Evolutionary conservation across 2,888 invertebrate genomes (phyloP), one percentile per base, ranked within the genome.

Genomic region (Gandaritis pyraliata): DNA sequence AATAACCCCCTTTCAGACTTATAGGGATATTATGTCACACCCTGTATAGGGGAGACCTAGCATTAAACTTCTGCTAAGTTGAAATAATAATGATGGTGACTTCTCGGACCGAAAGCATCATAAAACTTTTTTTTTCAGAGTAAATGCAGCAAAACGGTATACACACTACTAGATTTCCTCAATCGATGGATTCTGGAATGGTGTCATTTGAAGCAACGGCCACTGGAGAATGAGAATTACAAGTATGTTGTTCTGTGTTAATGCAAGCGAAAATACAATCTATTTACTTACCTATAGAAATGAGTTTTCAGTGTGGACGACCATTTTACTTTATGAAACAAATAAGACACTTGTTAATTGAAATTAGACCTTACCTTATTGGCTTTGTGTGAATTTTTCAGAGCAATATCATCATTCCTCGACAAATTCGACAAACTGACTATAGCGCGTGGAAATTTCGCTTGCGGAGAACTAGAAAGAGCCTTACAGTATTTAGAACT

Each of bases 401-500:
- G 91, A 63, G 83, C 88, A 33, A 88, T 92, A 70, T 77, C 80
- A 46, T 74, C 72, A 65, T 94, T 88, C 65, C 81, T 82, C 66
- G 81, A 77, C 56, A 88, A 82, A 76, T 95, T 95, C 67, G 94
- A 95, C 73, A 95, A 95, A 73, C 81, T 95, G 29, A 87, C 94
- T 5, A 91, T 97, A 71, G 95, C 96, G 0, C 93, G 94, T 46
- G 95, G 96, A 5, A 96, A 96, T 79, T 96, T 95, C 72, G 93
- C 94, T 13, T 96, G 95, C 56, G 95, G 95, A 0, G 96, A 97
- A 75, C 94, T 95, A 73, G 95, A 96, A 51, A 92, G 97, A 23
- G 95, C 96, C 0, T 74, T 97, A 33, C 94, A 96, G 85, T 96
- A 96, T 76, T 80, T 97, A 23, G 97, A 97, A 76, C 87, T 95